Conservation (phyloP, 1,140 invertebrate genomes). For the Lutraria rhynchaena region DNA sequence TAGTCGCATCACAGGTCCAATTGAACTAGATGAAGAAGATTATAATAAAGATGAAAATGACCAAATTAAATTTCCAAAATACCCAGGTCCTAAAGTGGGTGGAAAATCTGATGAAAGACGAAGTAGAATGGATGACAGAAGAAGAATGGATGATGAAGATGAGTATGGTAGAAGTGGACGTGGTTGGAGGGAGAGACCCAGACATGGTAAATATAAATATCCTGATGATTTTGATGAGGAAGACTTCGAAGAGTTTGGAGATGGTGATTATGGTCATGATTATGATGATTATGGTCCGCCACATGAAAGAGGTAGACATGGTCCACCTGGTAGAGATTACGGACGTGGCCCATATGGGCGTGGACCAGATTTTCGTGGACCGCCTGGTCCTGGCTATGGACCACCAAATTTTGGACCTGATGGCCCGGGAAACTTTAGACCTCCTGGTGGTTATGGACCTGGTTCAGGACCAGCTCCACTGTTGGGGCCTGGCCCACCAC, state of each 20-base stretch:
- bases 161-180: slow-evolving; percentile 9
- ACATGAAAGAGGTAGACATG: background rate
- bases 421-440: slow-evolving; percentile 5
- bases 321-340: slow-evolving; percentile 27
- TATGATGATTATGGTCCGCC: slow-evolving; percentile 38
- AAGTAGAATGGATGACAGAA: background rate
- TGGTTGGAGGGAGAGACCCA: slow-evolving; percentile 13
- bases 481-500: slow-evolving; percentile 7
- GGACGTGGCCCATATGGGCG: slow-evolving; percentile 45
- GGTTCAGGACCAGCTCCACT: slow-evolving; percentile 20
- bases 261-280: slow-evolving; percentile 8
- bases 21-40: slow-evolving; percentile 34
- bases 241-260: slow-evolving; percentile 50
- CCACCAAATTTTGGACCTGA: background rate
- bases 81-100: background rate
- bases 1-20: slow-evolving; percentile 39
- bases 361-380: slow-evolving; percentile 22
- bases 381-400: slow-evolving; percentile 3
- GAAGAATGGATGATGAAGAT: background rate
- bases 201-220: slow-evolving; percentile 53
- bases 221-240: slow-evolving; percentile 59
- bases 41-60: background rate
- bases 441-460: slow-evolving; percentile 21
- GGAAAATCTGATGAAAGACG: background rate
- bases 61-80: background rate